These are phyloP conservation scores for Platalea minor DNA, from an alignment of 2,797 vertebrate genomes.

Conservation along the genomic window DNA sequence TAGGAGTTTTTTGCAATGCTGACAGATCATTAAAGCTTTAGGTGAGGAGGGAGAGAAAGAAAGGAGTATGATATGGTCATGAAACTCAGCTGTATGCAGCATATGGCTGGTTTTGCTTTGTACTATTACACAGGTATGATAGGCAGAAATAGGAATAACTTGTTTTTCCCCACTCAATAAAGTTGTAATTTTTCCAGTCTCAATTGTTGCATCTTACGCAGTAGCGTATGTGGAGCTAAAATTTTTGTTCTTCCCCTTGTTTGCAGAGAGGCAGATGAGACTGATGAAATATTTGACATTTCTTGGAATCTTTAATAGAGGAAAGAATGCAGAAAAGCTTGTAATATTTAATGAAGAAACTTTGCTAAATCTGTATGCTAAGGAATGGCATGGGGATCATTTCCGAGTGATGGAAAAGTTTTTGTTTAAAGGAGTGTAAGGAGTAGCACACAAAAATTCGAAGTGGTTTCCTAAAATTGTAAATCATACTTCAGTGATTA, in stretches of 20 bases:
- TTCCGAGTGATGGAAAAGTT: background rate
- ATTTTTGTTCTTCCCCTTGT: background rate
- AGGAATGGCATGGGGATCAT: background rate
- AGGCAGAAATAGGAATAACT: background rate
- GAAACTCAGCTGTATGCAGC: background rate
- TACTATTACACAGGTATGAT: background rate
- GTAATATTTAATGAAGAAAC: background rate
- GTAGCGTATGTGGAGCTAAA: background rate
- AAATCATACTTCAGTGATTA: background rate
- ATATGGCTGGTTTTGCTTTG: background rate
- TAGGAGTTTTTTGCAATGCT: background rate
- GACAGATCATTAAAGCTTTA: background rate
- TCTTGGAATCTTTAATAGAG: background rate
- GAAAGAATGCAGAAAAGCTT: background rate
- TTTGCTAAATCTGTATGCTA: background rate
- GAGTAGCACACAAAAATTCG: background rate
- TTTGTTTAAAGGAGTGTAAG: background rate
- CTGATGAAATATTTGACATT: slow-evolving; percentile 1
- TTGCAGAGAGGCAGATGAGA: background rate
- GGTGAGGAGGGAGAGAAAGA: background rate
- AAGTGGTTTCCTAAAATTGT: background rate
- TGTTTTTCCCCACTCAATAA: background rate
- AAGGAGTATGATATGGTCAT: background rate
- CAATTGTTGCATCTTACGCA: background rate
- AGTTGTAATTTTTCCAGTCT: background rate